A percentile compares a stretch with the other conserved stretches of the same genome.
Evolutionary conservation across 1,140 invertebrate species (phyloP).

Genomic region (Laupala kohalensis): DNA sequence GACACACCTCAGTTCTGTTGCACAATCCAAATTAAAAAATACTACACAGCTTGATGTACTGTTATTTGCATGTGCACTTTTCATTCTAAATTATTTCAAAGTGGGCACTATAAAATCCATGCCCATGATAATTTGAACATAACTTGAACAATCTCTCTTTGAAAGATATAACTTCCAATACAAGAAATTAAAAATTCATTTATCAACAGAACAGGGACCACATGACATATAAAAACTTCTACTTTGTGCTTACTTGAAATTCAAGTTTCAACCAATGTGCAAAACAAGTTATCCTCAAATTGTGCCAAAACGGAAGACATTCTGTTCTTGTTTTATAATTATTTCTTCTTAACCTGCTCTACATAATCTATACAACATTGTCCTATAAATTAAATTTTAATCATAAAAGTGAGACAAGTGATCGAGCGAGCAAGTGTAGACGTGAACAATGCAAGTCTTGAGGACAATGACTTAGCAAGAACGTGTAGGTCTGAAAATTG

Average conservation of each 20-base stretch:
- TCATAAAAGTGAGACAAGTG: neutral
- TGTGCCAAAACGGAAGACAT: conserved; percentile 13
- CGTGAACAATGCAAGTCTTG: neutral
- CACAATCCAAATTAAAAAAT: conserved; percentile 1
- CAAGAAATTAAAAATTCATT: conserved; percentile 5
- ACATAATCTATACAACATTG: conserved; percentile 1
- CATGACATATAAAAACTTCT: conserved; percentile 7
- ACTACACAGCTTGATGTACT: conserved; percentile 3
- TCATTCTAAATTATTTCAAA: conserved; percentile 1
- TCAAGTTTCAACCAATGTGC: conserved; percentile 9
- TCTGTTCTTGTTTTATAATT: neutral
- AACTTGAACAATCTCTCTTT: conserved; percentile 1
- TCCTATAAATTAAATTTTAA: conserved; percentile 4
- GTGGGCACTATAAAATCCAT: conserved; percentile 1
- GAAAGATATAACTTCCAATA: neutral
- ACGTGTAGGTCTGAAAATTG: conserved; percentile 2
- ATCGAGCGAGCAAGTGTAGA: neutral
- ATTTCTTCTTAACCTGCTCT: neutral
- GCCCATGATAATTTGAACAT: conserved; percentile 8
- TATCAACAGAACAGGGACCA: conserved; percentile 4
- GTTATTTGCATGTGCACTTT: conserved; percentile 8
- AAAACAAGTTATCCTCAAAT: conserved; percentile 6
- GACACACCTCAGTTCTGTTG: conserved; percentile 6
- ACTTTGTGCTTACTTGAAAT: neutral
- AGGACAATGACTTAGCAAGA: neutral